Base-by-base conservation (phyloP, 2,888 invertebrate genomes). In the Leucozona laternaria region DNA sequence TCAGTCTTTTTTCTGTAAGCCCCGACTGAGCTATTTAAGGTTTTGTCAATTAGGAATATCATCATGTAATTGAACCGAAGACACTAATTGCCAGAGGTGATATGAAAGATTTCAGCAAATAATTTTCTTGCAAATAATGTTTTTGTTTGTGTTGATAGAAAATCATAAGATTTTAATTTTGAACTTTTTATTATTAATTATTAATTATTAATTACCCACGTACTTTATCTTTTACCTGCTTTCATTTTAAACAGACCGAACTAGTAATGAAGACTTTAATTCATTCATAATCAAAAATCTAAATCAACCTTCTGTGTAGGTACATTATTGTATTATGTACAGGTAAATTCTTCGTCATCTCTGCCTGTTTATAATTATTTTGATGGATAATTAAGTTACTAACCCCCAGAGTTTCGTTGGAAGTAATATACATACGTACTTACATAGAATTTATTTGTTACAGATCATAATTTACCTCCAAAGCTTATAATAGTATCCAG, bases 341-440 rank as follows among this genome's bases (percentile, higher is more conserved):
- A 11, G 11, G 37, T 37, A 37, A 37, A 13, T 13, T 37, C 13
- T 13, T 37, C 11, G 37, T 37, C 37, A 37, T 40, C 15, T 6
- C 15, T 43, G 2, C 43, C 5, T 43, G n/a, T n/a, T 43, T 7
- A 43, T 43, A 43, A n/a, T 43, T 43, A n/a, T 43, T 43, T 43
- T n/a, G 43, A 43, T 43, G 43, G n/a, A 43, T n/a, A 43, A n/a
- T 43, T 43, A 43, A n/a, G 43, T n/a, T 43, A 43, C n/a, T 43
- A 43, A 43, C 43, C 43, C 43, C 43, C 15, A 40, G 4, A 15
- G 40, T 15, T 5, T 43, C n/a, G n/a, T 43, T 43, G 43, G 7
- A 43, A 43, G n/a, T 7, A n/a, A 43, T 7, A 13, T 43, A n/a
- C n/a, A n/a, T n/a, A n/a, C n/a, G n/a, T n/a, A n/a, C n/a, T n/a